These are phyloP conservation scores for Tryphoninae sp. DNA, from an alignment of 2,888 invertebrate genomes.

Conservation along the genomic window DNA sequence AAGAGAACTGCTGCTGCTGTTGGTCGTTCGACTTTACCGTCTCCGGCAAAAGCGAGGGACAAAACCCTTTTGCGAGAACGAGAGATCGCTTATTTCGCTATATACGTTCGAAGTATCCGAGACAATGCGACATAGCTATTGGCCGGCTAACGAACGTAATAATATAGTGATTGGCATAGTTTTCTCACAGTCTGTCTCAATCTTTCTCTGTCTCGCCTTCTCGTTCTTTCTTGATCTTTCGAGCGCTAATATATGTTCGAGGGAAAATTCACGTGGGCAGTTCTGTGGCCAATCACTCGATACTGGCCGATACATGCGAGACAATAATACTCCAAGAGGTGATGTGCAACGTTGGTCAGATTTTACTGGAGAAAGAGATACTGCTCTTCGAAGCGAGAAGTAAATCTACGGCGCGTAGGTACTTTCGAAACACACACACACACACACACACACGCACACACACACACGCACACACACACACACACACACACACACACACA, in stretches of 20 bases:
- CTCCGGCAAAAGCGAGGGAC: neutral
- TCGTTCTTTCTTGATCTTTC: neutral
- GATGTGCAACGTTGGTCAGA: neutral
- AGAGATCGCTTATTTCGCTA: slow-evolving; percentile 24
- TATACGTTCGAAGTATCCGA: slow-evolving; percentile 15
- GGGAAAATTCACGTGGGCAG: neutral
- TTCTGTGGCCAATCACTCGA: neutral
- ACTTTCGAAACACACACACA: neutral
- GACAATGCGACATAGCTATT: neutral
- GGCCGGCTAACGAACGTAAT: neutral
- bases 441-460: no score
- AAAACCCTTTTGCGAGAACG: slow-evolving; percentile 2
- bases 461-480: no score
- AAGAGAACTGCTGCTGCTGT: slow-evolving; percentile 9
- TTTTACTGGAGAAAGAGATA: slow-evolving; percentile 1
- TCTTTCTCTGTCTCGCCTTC: neutral
- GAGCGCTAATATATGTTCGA: neutral
- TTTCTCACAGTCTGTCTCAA: neutral
- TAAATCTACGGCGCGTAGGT: neutral
- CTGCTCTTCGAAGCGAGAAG: neutral
- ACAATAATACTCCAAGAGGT: slow-evolving; percentile 2
- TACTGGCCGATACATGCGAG: neutral
- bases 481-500: neutral
- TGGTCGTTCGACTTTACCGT: slow-evolving; percentile 15
- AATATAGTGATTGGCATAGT: neutral